Percentiles rank a stretch among this genome's conserved stretches.
Conservation (phyloP, 2,888 invertebrate genomes). For the Lepas anatifera region DNA sequence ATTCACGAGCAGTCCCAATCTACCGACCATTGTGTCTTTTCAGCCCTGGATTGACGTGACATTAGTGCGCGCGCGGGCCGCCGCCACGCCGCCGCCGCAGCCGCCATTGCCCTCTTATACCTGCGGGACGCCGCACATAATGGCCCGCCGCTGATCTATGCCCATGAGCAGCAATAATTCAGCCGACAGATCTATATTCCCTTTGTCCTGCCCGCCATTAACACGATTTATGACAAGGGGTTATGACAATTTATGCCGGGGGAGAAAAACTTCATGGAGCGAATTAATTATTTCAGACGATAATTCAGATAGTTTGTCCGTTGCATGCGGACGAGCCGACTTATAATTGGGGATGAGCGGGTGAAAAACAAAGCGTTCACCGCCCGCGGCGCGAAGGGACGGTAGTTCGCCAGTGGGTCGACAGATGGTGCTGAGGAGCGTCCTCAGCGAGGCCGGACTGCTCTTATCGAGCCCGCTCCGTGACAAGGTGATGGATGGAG, state of each 20-base stretch:
- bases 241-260: constrained; percentile 10
- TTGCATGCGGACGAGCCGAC: constrained; percentile 11
- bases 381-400: no score
- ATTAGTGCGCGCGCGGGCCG: not conserved
- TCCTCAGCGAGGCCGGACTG: not conserved
- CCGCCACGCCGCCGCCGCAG: not conserved
- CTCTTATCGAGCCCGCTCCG: not conserved
- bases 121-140: constrained; percentile 6
- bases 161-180: constrained; percentile 8
- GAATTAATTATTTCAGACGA: constrained; percentile 12
- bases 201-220: constrained; percentile 11
- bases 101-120: not conserved
- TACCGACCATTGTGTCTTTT: constrained; percentile 9
- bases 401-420: not conserved
- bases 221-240: constrained; percentile 12
- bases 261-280: constrained; percentile 12
- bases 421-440: not conserved
- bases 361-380: constrained; percentile 10
- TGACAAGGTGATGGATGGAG: constrained; percentile 4
- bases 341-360: not conserved
- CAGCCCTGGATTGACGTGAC: constrained; percentile 7
- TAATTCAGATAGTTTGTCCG: constrained; percentile 12
- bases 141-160: not conserved
- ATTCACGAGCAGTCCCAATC: constrained; percentile 11
- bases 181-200: constrained; percentile 8